Percentiles rank a stretch among this genome's conserved stretches.
Conservation (phyloP, 2,888 invertebrate genomes). For the Metacarcinus magister region DNA sequence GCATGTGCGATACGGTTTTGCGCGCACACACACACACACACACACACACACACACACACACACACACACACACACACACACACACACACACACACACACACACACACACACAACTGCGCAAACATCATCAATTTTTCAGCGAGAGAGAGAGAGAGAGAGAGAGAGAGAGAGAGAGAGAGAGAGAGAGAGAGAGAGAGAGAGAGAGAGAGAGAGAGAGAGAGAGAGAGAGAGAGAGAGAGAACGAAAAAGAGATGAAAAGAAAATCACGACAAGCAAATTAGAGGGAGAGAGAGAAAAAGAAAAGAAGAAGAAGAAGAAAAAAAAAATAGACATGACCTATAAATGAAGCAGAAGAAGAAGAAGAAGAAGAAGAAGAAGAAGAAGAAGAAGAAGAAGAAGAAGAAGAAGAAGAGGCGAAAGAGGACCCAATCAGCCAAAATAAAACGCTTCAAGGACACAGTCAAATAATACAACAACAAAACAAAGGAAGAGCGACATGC, state of each 20-base stretch:
- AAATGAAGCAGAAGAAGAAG: background rate
- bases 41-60: constrained; percentile 31
- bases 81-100: background rate
- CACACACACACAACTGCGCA: too few relatives aligned
- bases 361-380: background rate
- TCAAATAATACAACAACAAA: too few relatives aligned
- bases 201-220: constrained; percentile 31
- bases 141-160: background rate
- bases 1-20: background rate
- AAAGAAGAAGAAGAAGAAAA: background rate
- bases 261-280: background rate
- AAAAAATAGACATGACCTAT: background rate
- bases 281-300: background rate
- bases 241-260: background rate
- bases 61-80: background rate
- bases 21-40: constrained; percentile 12
- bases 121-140: background rate
- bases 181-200: background rate
- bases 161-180: constrained; percentile 19
- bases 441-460: too few relatives aligned
- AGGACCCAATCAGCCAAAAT: too few relatives aligned
- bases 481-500: too few relatives aligned
- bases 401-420: background rate
- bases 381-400: background rate
- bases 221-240: constrained; percentile 30